Percentiles rank a stretch among this genome's conserved stretches.
phyloP scores from a whole-genome alignment of 1,140 invertebrate species.

The Himalopsyche phryganea region DNA sequence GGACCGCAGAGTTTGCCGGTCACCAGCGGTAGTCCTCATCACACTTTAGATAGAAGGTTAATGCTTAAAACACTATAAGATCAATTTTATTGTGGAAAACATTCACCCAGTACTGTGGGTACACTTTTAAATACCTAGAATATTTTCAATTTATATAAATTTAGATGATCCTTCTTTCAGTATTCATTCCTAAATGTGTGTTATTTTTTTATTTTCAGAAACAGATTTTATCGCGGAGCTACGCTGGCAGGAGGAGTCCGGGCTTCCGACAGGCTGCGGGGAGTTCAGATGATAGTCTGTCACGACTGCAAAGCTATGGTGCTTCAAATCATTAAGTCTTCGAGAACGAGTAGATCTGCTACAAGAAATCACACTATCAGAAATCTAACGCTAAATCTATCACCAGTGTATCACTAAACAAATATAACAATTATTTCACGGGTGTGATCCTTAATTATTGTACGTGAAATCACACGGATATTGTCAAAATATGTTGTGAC shows the following conservation, averaged over 20 bases:
- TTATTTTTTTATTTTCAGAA: too few species aligned
- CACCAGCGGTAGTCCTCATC: slow-evolving; percentile 45
- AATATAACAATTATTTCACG: neutral
- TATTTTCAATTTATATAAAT: too few species aligned
- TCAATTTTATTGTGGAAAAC: too few species aligned
- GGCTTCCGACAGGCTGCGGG: slow-evolving; percentile 63
- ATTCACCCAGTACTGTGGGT: too few species aligned
- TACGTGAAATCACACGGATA: too few species aligned
- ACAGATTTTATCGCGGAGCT: slow-evolving; percentile 48
- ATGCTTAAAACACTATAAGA: slow-evolving; percentile 11
- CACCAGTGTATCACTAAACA: slow-evolving; percentile 61
- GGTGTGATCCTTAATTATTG: too few species aligned
- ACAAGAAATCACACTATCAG: slow-evolving; percentile 75
- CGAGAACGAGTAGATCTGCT: slow-evolving; percentile 71
- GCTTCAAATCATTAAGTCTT: slow-evolving; percentile 86
- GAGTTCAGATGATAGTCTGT: slow-evolving; percentile 84
- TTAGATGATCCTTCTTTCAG: too few species aligned
- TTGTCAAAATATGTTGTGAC: too few species aligned
- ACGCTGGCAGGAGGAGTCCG: slow-evolving; percentile 44
- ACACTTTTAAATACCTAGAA: too few species aligned
- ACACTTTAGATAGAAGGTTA: slow-evolving; percentile 53
- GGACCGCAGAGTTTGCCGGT: slow-evolving; percentile 53
- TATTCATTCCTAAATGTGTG: too few species aligned
- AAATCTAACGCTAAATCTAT: slow-evolving; percentile 75
- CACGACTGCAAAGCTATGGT: slow-evolving; percentile 93